Evolutionary conservation across 2,113 vertebrate species (phyloP), one percentile per base, ranked within the genome.

Genomic region (Ursus arctos): DNA sequence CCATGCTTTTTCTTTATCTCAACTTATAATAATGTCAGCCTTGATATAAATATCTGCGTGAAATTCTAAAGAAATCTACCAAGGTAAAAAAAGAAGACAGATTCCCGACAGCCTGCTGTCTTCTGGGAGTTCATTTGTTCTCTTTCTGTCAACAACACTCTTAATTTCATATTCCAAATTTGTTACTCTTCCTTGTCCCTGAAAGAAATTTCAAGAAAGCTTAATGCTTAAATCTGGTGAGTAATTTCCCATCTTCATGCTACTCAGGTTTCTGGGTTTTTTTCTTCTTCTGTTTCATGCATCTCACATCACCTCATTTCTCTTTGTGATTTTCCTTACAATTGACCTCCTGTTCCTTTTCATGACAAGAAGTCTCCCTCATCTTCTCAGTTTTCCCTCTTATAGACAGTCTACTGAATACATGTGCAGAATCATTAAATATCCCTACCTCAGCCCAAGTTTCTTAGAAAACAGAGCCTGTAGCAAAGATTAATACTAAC

Each of bases 131-230:
- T 83, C 31, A 61, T 84, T 93, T 93, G 28, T 87, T 91, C 36
- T 59, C 24, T 63, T 89, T 77, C 55, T 92, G 22, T 91, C 74
- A 95, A 87, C 33, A 97, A 67, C 28, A 82, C 16, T 63, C 67
- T 92, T 82, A 49, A 89, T 96, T 91, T 94, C 28, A 53, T 92
- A 65, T 95, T 94, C 77, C 69, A 83, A 91, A 94, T 55, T 94
- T 95, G 43, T 94, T 90, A 92, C 21, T n/a, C 43, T 91, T 93
- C 59, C 16, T 87, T 81, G 24, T 31, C 65, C 71, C 67, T 95
- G 87, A 94, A 85, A 96, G 18, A 84, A 91, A 96, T 80, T 80
- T 88, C 77, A 91, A 91, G 22, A 9, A 96, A 63, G 43, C 15
- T 82, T 47, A 90, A 57, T 79, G 72, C n/a, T 96, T 92, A 94